Evolutionary conservation across 2,888 invertebrate genomes (phyloP).

Genomic region (Clivina fossor): DNA sequence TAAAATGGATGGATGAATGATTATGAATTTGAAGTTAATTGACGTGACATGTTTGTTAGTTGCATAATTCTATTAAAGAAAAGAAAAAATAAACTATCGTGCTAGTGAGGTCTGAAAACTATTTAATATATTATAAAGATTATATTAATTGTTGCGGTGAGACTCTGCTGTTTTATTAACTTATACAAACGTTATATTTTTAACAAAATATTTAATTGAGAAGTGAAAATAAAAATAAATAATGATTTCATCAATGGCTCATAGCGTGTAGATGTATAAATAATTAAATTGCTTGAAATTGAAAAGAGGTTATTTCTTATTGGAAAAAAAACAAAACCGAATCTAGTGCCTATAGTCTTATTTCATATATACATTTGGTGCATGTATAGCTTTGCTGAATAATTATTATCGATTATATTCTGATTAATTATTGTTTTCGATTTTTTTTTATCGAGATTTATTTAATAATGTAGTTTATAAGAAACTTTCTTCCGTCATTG

Average conservation of each 20-base stretch:
- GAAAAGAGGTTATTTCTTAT: slow-evolving; percentile 17
- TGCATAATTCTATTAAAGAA: too few species aligned
- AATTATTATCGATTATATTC: too few species aligned
- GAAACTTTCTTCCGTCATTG: slow-evolving; percentile 24
- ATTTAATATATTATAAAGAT: slow-evolving; percentile 26
- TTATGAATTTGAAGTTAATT: too few species aligned
- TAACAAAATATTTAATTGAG: slow-evolving; percentile 19
- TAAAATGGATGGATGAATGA: too few species aligned
- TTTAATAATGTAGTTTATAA: slow-evolving; percentile 25
- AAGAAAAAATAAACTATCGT: not conserved
- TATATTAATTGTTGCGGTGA: slow-evolving; percentile 28
- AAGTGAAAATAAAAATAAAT: slow-evolving; percentile 7
- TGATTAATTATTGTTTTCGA: slow-evolving; percentile 22
- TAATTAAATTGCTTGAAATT: slow-evolving; percentile 23
- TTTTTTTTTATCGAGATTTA: slow-evolving; percentile 21
- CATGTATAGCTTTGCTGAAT: slow-evolving; percentile 32
- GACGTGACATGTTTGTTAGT: too few species aligned
- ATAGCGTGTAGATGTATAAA: not conserved
- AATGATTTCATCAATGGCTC: slow-evolving; percentile 8
- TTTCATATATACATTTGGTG: slow-evolving; percentile 33
- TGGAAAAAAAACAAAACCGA: slow-evolving; percentile 27
- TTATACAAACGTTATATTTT: slow-evolving; percentile 26
- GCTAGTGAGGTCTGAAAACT: slow-evolving; percentile 17
- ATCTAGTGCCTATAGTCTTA: slow-evolving; percentile 35
- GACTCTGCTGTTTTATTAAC: slow-evolving; percentile 16